Evolutionary conservation across 2,797 vertebrate genomes (phyloP), one percentile per base, ranked within the genome.

Genomic region (Odontamblyopus lacepedii): DNA sequence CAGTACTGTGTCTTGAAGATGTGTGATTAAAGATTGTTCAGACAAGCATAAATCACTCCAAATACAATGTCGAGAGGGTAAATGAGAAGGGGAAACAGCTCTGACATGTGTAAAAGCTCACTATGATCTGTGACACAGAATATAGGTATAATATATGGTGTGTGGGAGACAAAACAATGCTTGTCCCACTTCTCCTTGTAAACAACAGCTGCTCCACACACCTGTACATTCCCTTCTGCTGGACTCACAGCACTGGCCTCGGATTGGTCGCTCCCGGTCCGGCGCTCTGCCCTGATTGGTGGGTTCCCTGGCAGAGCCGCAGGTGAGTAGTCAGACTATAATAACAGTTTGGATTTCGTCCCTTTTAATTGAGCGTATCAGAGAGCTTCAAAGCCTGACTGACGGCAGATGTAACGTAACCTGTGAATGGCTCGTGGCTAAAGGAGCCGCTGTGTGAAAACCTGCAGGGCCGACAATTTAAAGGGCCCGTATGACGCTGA

Each of bases 141-240:
- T 16, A 48, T 15, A 48, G 44, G 15, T n/a, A 9, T n/a, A n/a
- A 55, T n/a, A 23, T n/a, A 53, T 18, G 2, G 18, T 19, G 6
- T 26, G n/a, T 56, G n/a, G 9, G 1, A 30, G 59, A 61, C 29
- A 19, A 61, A 30, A 61, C 57, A 29, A 16, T 4, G 13, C 57
- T 18, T 30, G 26, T 29, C 29, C 59, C 29, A 18, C 15, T 6
- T 6, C 6, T 35, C 32, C 75, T 56, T 12, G 72, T 83, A 81
- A 88, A 85, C 77, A 87, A 74, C 86, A 88, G 83, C 86, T 88
- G 87, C 53, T 80, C 77, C 81, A 70, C 82, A 85, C 71, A 78
- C 81, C 80, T 84, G 69, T 77, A 69, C 76, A 83, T 80, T 80
- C 76, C 79, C 74, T 50, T 80, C 67, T 48, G 57, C 50, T 44